A percentile compares a stretch with the other conserved stretches of the same genome.
Conservation (phyloP, 2,113 vertebrate genomes). For the Gracilinanus agilis region DNA sequence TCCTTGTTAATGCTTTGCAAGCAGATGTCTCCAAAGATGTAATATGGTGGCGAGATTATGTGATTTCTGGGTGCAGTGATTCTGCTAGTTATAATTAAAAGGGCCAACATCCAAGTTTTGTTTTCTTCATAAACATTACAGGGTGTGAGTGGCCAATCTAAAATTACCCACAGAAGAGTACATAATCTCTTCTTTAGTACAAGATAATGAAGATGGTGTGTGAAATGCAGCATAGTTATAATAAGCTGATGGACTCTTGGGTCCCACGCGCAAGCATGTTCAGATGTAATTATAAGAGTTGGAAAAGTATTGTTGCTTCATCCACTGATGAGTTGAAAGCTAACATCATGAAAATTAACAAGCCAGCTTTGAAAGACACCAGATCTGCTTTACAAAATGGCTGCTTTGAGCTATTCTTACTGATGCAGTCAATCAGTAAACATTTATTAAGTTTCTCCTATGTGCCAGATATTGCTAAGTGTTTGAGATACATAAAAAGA, state of each 20-base stretch:
- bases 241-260: constrained; percentile 83
- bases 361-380: constrained; percentile 81
- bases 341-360: constrained; percentile 89
- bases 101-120: constrained; percentile 87
- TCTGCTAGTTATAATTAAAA: constrained; percentile 86
- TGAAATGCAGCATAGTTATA: constrained; percentile 79
- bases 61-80: constrained; percentile 81
- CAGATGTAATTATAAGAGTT: constrained; percentile 79
- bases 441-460: not conserved
- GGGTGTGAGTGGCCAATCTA: constrained; percentile 88
- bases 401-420: not conserved
- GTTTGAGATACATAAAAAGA: not conserved
- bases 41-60: constrained; percentile 82
- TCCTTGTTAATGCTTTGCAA: constrained; percentile 76
- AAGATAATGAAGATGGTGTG: constrained; percentile 84
- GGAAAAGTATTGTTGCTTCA: constrained; percentile 76
- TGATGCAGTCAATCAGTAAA: not conserved
- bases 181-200: constrained; percentile 82
- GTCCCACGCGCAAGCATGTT: constrained; percentile 84
- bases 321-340: constrained; percentile 87
- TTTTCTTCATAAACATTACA: constrained; percentile 89
- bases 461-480: not conserved
- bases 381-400: constrained; percentile 56
- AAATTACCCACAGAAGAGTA: constrained; percentile 87
- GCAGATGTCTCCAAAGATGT: constrained; percentile 79